These are phyloP conservation scores for Cryptocephalus moraei DNA, from an alignment of 2,888 invertebrate genomes.

Conservation along the genomic window DNA sequence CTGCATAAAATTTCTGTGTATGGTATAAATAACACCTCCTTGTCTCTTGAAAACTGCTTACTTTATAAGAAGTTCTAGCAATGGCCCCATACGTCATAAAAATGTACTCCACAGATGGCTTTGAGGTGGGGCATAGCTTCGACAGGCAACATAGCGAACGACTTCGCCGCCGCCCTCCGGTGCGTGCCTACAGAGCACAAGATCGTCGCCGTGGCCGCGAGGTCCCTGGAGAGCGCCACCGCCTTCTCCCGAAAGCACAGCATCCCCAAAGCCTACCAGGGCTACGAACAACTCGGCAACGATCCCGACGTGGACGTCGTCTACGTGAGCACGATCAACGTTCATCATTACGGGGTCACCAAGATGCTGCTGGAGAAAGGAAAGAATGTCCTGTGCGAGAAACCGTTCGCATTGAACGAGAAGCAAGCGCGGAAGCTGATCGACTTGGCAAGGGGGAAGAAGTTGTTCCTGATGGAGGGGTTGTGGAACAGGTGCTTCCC, in stretches of 20 bases:
- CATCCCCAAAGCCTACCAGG: conserved; percentile 61
- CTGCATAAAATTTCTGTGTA: too few relatives aligned
- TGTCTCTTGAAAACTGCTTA: too few relatives aligned
- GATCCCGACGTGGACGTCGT: conserved; percentile 72
- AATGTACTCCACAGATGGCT: conserved; percentile 34
- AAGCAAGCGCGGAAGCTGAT: conserved; percentile 64
- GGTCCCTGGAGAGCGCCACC: conserved; percentile 59
- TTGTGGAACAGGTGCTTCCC: conserved; percentile 87
- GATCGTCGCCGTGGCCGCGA: conserved; percentile 69
- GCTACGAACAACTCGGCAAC: conserved; percentile 64
- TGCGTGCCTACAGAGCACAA: conserved; percentile 58
- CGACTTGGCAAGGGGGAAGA: conserved; percentile 56
- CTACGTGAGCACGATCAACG: conserved; percentile 71
- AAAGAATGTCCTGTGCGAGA: conserved; percentile 85
- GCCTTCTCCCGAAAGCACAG: conserved; percentile 65
- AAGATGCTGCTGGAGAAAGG: conserved; percentile 68
- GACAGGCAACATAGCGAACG: conserved; percentile 77
- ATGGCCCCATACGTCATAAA: too few relatives aligned
- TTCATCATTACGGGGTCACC: conserved; percentile 59
- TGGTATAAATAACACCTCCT: too few relatives aligned
- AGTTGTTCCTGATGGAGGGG: conserved; percentile 78
- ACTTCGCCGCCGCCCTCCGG: conserved; percentile 64
- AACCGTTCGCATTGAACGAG: conserved; percentile 73
- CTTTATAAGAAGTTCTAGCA: too few relatives aligned
- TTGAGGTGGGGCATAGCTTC: conserved; percentile 80